Evolutionary conservation across 2,888 invertebrate species (phyloP).

Genomic region (Pasiphila rectangulata): DNA sequence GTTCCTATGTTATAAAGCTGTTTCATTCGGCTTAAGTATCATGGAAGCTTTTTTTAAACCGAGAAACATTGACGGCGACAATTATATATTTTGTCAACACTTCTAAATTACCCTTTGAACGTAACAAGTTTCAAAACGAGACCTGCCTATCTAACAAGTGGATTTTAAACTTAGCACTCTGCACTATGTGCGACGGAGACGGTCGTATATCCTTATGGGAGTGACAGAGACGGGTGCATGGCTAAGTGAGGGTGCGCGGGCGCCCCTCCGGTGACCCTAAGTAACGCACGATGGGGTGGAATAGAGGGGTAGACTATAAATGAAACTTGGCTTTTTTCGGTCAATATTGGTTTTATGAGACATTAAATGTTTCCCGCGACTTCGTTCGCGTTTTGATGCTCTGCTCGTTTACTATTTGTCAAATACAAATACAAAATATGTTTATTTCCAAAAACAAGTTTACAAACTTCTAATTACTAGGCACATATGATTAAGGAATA

Average conservation of each 20-base stretch:
- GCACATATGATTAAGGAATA: no score
- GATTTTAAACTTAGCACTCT: conserved; percentile 21
- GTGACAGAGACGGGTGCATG: conserved; percentile 15
- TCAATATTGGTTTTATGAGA: conserved; percentile 18
- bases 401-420: no score
- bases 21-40: no score
- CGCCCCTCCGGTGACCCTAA: conserved; percentile 40
- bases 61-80: no score
- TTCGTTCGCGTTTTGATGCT: no score
- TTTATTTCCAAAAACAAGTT: no score
- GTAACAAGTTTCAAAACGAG: conserved; percentile 18
- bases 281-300: conserved; percentile 33
- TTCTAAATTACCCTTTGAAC: conserved; percentile 15
- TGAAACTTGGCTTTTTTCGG: conserved; percentile 20
- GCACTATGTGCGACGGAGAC: conserved; percentile 13
- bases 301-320: conserved; percentile 29
- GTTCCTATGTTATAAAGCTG: no score
- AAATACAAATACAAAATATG: no score
- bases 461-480: no score
- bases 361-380: no score
- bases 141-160: conserved; percentile 26
- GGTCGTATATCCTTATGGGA: not conserved
- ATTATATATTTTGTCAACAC: conserved; percentile 1
- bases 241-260: conserved; percentile 42
- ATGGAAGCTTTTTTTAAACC: no score